Conservation (phyloP, 2,888 invertebrate genomes). For the Auanema freiburgensis region DNA sequence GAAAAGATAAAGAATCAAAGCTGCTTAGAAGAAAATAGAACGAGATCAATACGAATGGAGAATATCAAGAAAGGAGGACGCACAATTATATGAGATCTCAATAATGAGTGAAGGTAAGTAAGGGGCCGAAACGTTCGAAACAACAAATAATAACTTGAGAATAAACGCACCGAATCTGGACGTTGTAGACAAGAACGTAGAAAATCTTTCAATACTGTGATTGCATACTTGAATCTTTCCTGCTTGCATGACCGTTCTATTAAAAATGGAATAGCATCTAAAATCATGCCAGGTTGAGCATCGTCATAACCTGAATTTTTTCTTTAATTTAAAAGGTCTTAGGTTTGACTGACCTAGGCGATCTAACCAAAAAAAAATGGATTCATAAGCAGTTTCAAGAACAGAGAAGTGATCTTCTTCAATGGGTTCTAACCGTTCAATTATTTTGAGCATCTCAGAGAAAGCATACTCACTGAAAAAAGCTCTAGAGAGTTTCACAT, state of each 20-base stretch:
- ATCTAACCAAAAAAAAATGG: conserved; percentile 1
- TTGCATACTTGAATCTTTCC: no score
- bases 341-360: neutral
- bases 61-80: no score
- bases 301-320: conserved; percentile 8
- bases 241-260: conserved; percentile 11
- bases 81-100: no score
- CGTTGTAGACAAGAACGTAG: no score
- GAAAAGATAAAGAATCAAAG: no score
- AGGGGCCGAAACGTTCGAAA: no score
- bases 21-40: no score
- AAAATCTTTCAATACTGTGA: no score
- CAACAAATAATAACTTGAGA: no score
- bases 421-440: conserved; percentile 27
- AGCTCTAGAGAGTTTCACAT: neutral
- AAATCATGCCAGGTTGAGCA: conserved; percentile 21
- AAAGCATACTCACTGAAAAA: conserved; percentile 35
- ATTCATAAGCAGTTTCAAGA: neutral
- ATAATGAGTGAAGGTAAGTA: no score
- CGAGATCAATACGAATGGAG: no score
- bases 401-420: conserved; percentile 10
- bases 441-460: conserved; percentile 32
- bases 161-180: no score
- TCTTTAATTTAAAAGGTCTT: neutral
- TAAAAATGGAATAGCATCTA: conserved; percentile 29